phyloP scores from a whole-genome alignment of 2,797 vertebrate genomes.

The Amblyopsis hoosieri region DNA sequence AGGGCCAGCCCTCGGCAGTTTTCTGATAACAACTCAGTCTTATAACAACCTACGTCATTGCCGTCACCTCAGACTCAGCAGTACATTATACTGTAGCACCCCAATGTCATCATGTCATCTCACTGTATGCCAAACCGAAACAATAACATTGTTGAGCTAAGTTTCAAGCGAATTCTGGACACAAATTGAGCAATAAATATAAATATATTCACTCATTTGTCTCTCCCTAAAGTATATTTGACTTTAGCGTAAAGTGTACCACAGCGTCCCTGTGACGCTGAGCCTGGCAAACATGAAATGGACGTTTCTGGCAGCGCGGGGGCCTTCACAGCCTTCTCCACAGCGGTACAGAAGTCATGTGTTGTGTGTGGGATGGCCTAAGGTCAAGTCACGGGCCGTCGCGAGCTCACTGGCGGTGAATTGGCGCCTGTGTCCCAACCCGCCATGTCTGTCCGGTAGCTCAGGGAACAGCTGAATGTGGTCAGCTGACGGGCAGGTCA shows the following conservation, averaged over 20 bases:
- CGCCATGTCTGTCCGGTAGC: slow-evolving; percentile 18
- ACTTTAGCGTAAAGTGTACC: too few species aligned
- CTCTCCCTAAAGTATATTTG: too few species aligned
- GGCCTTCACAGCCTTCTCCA: slow-evolving; percentile 6
- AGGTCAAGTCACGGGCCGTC: slow-evolving; percentile 51
- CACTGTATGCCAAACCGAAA: too few species aligned
- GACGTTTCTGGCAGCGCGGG: too few species aligned
- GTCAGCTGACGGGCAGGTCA: slow-evolving; percentile 14
- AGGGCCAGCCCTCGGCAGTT: background rate
- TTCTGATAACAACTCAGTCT: slow-evolving; percentile 3
- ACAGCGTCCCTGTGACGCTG: too few species aligned
- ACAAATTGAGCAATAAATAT: background rate
- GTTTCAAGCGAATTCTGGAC: too few species aligned
- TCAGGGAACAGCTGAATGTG: slow-evolving; percentile 20
- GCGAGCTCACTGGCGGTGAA: slow-evolving; percentile 43
- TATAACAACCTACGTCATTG: too few species aligned
- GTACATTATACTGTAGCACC: background rate
- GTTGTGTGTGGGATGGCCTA: slow-evolving; percentile 51
- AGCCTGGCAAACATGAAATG: too few species aligned
- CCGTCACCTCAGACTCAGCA: too few species aligned
- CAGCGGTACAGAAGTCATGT: slow-evolving; percentile 47
- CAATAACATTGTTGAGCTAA: too few species aligned
- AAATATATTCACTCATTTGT: too few species aligned
- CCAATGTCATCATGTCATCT: too few species aligned
- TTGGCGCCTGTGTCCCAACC: slow-evolving; percentile 37